phyloP scores from a whole-genome alignment of 2,888 invertebrate genomes.

The Zonitis immaculata region DNA sequence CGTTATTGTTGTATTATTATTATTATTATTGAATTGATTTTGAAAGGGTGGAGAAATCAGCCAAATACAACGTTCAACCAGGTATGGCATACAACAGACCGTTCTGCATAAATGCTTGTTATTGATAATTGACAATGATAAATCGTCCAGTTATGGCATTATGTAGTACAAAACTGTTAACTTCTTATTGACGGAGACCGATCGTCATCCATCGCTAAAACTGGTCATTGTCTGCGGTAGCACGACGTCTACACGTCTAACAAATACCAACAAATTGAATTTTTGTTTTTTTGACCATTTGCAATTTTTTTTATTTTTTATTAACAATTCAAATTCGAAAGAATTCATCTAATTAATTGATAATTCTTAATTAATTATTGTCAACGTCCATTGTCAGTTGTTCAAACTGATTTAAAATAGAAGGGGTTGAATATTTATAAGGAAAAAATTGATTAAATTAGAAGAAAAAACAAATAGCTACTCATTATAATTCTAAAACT shows the following conservation, averaged over 20 bases:
- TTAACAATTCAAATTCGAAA: too few species aligned
- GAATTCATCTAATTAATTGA: too few species aligned
- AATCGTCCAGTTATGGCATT: slow-evolving; percentile 37
- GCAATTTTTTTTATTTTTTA: too few species aligned
- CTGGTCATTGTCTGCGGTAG: slow-evolving; percentile 2
- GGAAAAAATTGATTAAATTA: not conserved
- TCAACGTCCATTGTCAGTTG: too few species aligned
- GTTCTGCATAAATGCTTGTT: slow-evolving; percentile 40
- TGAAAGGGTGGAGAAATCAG: slow-evolving; percentile 11
- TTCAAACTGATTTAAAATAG: too few species aligned
- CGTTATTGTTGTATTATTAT: too few species aligned
- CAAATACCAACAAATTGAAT: not conserved
- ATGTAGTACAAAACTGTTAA: slow-evolving; percentile 39
- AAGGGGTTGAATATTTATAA: too few species aligned
- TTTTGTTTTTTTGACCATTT: not conserved
- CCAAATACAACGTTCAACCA: slow-evolving; percentile 31
- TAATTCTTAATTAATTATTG: too few species aligned
- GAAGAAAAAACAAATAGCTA: not conserved
- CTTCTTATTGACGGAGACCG: slow-evolving; percentile 37
- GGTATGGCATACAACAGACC: slow-evolving; percentile 35
- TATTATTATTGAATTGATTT: not conserved
- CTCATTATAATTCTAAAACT: not conserved
- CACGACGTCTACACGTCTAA: not conserved
- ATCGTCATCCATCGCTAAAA: slow-evolving; percentile 23
- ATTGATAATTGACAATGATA: slow-evolving; percentile 41